Evolutionary conservation across 2,888 invertebrate genomes (phyloP).

Genomic region (Andrena bicolor): DNA sequence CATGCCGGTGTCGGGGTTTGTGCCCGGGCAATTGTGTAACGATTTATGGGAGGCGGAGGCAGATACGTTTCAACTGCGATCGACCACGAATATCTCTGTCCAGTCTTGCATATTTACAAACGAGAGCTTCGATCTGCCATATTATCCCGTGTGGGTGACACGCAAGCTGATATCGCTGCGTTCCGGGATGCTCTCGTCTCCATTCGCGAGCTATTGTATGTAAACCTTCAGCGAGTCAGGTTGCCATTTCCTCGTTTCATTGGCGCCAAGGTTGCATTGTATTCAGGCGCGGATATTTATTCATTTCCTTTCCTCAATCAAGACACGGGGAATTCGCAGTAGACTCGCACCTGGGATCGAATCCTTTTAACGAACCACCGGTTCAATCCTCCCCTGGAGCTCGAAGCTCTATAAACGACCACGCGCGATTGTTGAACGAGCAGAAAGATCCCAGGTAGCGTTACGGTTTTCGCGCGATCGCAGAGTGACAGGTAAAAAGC

Average conservation of each 20-base stretch:
- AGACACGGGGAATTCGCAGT: no score
- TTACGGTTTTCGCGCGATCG: slow-evolving; percentile 48
- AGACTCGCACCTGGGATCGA: background rate
- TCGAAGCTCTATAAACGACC: background rate
- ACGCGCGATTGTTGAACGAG: slow-evolving; percentile 33
- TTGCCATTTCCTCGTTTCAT: background rate
- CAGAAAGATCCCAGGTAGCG: slow-evolving; percentile 9
- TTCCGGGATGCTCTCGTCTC: background rate
- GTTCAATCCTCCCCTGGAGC: background rate
- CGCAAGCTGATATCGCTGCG: background rate
- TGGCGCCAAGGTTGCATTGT: background rate
- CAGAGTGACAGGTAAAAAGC: background rate
- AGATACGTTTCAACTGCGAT: background rate
- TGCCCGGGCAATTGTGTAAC: slow-evolving; percentile 20
- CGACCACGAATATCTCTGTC: background rate
- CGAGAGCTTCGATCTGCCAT: no score
- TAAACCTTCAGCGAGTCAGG: slow-evolving; percentile 1
- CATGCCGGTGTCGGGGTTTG: slow-evolving; percentile 9
- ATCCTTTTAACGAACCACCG: background rate
- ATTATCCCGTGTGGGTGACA: background rate
- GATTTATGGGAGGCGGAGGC: background rate
- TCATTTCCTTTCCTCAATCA: no score
- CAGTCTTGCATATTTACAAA: no score
- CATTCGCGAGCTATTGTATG: background rate
- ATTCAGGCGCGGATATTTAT: background rate